Conservation (phyloP, 1,140 invertebrate species). For the Zaprionus capensis region DNA sequence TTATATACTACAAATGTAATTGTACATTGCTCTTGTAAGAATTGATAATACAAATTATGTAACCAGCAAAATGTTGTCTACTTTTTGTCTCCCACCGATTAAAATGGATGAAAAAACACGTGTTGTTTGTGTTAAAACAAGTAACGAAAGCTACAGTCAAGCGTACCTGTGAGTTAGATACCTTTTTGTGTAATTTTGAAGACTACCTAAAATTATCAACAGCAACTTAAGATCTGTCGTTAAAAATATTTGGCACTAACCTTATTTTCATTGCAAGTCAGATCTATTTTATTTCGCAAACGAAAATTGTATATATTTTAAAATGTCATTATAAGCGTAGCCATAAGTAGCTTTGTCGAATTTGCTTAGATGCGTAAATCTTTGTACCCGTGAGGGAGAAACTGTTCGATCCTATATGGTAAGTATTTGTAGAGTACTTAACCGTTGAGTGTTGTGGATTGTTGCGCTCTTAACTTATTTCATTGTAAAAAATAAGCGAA, state of each 20-base stretch:
- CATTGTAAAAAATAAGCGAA: conserved; percentile 15
- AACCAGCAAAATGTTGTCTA: conserved; percentile 10
- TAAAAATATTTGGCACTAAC: no score
- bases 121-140: no score
- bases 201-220: no score
- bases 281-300: neutral
- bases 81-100: neutral
- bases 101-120: neutral
- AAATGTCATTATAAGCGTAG: no score
- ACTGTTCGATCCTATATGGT: no score
- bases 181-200: no score
- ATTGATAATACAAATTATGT: conserved; percentile 58
- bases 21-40: conserved; percentile 38
- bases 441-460: neutral
- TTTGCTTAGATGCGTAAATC: no score
- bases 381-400: neutral
- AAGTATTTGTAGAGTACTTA: neutral
- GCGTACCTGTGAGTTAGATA: no score
- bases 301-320: neutral
- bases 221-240: no score
- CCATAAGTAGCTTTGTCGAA: no score
- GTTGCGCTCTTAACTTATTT: conserved; percentile 10
- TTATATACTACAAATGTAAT: conserved; percentile 27
- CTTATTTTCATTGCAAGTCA: no score
- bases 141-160: no score